Conservation (phyloP, 2,888 invertebrate genomes). For the Pedicia rivosa region DNA sequence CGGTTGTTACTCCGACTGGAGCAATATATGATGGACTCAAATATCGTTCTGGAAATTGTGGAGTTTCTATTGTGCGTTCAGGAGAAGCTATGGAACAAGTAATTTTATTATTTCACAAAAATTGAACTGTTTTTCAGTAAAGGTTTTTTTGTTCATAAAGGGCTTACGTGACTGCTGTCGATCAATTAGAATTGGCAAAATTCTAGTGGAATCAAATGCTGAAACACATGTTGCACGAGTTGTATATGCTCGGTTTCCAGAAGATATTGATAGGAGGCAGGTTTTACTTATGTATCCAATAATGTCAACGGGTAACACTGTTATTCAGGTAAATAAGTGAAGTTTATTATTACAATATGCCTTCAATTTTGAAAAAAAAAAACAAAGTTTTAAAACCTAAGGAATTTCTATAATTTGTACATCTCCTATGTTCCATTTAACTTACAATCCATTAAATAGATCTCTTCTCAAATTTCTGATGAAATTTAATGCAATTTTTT, state of each 20-base stretch:
- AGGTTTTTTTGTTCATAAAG: background rate
- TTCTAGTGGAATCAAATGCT: constrained; percentile 88
- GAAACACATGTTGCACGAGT: constrained; percentile 94
- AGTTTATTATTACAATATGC: too few relatives aligned
- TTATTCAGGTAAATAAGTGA: constrained; percentile 51
- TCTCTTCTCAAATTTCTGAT: too few relatives aligned
- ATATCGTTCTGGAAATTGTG: constrained; percentile 96
- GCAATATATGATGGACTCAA: constrained; percentile 81
- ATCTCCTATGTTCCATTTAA: too few relatives aligned
- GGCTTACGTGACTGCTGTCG: constrained; percentile 92
- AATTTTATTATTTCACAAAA: constrained; percentile 22
- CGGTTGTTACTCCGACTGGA: constrained; percentile 80
- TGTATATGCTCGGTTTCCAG: constrained; percentile 94
- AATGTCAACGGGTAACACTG: constrained; percentile 97
- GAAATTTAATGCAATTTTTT: too few relatives aligned
- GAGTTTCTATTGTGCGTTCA: constrained; percentile 89
- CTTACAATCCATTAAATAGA: too few relatives aligned
- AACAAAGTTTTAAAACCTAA: too few relatives aligned
- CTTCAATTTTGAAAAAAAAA: too few relatives aligned
- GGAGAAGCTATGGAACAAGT: constrained; percentile 91
- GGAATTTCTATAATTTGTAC: too few relatives aligned
- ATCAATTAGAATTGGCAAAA: constrained; percentile 96
- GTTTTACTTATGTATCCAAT: constrained; percentile 97
- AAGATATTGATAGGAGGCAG: constrained; percentile 76
- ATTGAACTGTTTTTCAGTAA: background rate